Conservation (phyloP, 2,797 vertebrate genomes). For the Brotula barbata region DNA sequence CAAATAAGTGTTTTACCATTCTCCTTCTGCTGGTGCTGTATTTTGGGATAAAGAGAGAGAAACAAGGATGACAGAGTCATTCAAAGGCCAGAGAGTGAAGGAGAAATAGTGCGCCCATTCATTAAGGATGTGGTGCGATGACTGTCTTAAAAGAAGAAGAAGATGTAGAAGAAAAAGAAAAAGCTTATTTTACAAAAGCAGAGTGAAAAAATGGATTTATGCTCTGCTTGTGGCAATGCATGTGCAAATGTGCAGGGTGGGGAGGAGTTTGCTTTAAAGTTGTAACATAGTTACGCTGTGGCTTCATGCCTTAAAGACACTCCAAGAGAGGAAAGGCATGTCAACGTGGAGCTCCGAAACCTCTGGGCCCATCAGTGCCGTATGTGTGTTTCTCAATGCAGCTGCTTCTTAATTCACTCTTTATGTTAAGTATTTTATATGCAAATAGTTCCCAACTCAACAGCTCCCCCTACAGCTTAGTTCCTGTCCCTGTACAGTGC, state of each 20-base stretch:
- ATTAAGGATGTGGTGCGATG: slow-evolving; percentile 48
- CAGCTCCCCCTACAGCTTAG: slow-evolving; percentile 13
- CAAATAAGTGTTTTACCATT: slow-evolving; percentile 52
- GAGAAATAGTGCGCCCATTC: slow-evolving; percentile 55
- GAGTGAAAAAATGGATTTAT: no score
- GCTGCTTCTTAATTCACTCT: no score
- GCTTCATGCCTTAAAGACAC: neutral
- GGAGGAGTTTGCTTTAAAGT: slow-evolving; percentile 2
- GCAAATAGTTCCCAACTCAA: no score
- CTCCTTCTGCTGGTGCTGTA: slow-evolving; percentile 40
- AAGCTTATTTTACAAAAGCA: slow-evolving; percentile 34
- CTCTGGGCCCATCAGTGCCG: no score
- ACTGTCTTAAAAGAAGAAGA: slow-evolving; percentile 17
- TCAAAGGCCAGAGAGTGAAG: slow-evolving; percentile 53
- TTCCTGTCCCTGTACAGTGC: neutral
- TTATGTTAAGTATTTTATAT: no score
- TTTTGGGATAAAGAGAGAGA: slow-evolving; percentile 58
- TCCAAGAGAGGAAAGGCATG: no score
- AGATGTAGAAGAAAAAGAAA: slow-evolving; percentile 34
- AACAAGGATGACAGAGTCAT: slow-evolving; percentile 63
- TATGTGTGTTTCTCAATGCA: no score
- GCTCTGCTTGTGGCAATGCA: slow-evolving; percentile 11
- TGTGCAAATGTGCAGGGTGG: slow-evolving; percentile 13
- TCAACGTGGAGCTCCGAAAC: no score
- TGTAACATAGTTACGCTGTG: neutral